These are phyloP conservation scores for Actenoides hombroni DNA, from an alignment of 2,113 vertebrate genomes.

Conservation along the genomic window DNA sequence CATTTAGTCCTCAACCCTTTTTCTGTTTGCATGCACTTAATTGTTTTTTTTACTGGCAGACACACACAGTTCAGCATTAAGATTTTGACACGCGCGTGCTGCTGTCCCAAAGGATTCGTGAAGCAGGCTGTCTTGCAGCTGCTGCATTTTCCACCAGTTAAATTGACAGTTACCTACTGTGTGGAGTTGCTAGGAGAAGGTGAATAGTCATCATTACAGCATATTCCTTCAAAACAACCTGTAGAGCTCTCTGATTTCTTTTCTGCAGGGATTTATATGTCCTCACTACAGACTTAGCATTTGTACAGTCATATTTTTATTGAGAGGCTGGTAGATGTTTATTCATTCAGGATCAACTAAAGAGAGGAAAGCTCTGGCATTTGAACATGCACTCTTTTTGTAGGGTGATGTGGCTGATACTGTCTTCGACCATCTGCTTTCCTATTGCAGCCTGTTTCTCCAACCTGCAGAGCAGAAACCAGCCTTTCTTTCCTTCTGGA, in stretches of 20 bases:
- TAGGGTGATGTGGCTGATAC: slow-evolving; percentile 64
- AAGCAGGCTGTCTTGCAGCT: slow-evolving; percentile 69
- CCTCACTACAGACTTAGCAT: slow-evolving; percentile 24
- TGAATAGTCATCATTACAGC: slow-evolving; percentile 75
- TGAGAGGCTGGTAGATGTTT: slow-evolving; percentile 47
- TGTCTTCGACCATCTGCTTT: slow-evolving; percentile 74
- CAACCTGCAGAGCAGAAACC: slow-evolving; percentile 57
- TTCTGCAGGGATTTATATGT: slow-evolving; percentile 35
- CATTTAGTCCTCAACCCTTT: slow-evolving; percentile 39
- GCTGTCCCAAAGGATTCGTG: slow-evolving; percentile 32
- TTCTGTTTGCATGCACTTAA: slow-evolving; percentile 14
- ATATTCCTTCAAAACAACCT: slow-evolving; percentile 75
- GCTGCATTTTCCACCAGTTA: slow-evolving; percentile 59
- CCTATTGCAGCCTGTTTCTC: slow-evolving; percentile 66
- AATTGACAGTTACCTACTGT: slow-evolving; percentile 76
- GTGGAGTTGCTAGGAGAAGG: slow-evolving; percentile 83
- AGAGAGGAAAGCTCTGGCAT: slow-evolving; percentile 65
- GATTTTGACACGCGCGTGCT: slow-evolving; percentile 13
- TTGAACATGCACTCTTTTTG: slow-evolving; percentile 60
- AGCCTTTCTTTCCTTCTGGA: slow-evolving; percentile 65
- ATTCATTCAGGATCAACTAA: slow-evolving; percentile 49
- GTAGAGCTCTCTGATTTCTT: slow-evolving; percentile 68
- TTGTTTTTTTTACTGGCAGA: slow-evolving; percentile 29
- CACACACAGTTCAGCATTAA: neutral
- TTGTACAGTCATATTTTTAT: slow-evolving; percentile 27